Evolutionary conservation across 2,113 vertebrate genomes (phyloP).

Genomic region (Hyaena hyaena): DNA sequence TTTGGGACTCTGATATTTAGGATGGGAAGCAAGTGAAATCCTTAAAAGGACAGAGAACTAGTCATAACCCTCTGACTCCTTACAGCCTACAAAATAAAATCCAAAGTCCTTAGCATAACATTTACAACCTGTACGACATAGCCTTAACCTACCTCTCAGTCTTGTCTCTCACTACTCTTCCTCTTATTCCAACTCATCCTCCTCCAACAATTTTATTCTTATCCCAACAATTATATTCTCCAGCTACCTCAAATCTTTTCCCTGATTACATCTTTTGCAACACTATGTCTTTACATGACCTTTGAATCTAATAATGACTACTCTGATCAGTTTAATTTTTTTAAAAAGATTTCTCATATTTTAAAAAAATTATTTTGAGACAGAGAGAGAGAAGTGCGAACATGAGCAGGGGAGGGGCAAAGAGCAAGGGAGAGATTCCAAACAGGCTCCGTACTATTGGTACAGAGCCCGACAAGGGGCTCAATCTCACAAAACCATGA

Average conservation of each 20-base stretch:
- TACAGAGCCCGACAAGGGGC: no score
- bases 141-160: not conserved
- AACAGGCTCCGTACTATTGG: no score
- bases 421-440: no score
- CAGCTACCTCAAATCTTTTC: not conserved
- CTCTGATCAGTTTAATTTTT: not conserved
- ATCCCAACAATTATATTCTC: not conserved
- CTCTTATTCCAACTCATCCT: not conserved
- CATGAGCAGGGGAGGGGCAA: no score
- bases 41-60: not conserved
- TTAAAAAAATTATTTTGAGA: no score
- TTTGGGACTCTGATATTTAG: not conserved
- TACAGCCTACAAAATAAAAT: not conserved
- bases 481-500: no score
- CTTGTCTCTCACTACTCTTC: not conserved
- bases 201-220: not conserved
- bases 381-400: no score
- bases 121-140: not conserved
- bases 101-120: not conserved
- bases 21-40: conserved; percentile 29
- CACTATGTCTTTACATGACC: not conserved
- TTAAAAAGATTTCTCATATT: no score
- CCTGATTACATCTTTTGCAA: conserved; percentile 9
- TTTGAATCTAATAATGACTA: not conserved
- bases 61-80: not conserved